These are phyloP conservation scores for Halcyon chelicuti DNA, from an alignment of 2,797 vertebrate genomes.

Conservation along the genomic window DNA sequence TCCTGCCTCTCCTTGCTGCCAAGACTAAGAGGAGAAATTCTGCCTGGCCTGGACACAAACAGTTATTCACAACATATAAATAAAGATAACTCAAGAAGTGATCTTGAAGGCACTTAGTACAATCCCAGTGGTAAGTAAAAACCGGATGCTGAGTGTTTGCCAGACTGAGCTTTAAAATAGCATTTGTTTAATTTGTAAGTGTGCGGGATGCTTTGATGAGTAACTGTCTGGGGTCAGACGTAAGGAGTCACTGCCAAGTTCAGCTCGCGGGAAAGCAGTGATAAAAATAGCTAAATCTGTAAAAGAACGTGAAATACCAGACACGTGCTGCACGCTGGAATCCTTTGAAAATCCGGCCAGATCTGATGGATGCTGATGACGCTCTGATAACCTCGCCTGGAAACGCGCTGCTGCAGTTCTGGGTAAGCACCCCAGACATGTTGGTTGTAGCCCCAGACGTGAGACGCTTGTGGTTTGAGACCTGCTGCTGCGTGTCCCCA, in stretches of 20 bases:
- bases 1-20: not conserved
- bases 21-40: not conserved
- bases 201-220: not conserved
- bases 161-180: not conserved
- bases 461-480: fast-evolving
- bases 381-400: not conserved
- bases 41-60: not conserved
- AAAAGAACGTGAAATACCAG: not conserved
- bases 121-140: not conserved
- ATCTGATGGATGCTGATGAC: not conserved
- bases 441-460: fast-evolving
- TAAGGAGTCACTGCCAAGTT: not conserved
- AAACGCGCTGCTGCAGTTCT: not conserved
- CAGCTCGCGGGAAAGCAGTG: not conserved
- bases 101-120: not conserved
- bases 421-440: not conserved
- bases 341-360: not conserved
- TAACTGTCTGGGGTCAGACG: not conserved
- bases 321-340: not conserved
- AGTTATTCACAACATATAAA: not conserved
- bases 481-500: fast-evolving
- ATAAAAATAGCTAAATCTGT: not conserved
- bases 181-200: not conserved
- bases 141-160: not conserved
- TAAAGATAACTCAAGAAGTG: not conserved